Conservation (phyloP, 2,888 invertebrate species). For the Diadegma fenestrale region DNA sequence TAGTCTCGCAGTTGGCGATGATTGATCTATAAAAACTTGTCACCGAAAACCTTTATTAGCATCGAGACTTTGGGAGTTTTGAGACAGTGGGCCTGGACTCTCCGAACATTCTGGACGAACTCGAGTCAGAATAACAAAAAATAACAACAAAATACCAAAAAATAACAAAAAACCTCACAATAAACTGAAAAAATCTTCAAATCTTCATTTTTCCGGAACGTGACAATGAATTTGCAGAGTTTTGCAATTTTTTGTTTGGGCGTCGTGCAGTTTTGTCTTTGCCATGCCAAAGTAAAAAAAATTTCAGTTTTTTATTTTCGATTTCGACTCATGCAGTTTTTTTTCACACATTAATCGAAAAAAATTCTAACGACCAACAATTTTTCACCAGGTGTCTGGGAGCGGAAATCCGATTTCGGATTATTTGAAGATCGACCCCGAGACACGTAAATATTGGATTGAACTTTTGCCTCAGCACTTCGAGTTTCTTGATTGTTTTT, state of each 20-base stretch:
- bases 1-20: background rate
- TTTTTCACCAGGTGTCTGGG: background rate
- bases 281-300: conserved; percentile 12
- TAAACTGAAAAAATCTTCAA: too few relatives aligned
- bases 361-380: background rate
- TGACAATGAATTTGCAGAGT: background rate
- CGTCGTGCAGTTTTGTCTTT: background rate
- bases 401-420: background rate
- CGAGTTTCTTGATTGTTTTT: background rate
- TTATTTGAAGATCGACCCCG: background rate
- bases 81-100: background rate
- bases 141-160: too few relatives aligned
- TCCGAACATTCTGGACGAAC: background rate
- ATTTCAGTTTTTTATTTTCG: background rate
- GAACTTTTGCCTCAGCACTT: background rate
- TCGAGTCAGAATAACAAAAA: background rate
- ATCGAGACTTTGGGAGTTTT: background rate
- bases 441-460: background rate
- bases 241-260: conserved; percentile 18
- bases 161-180: background rate
- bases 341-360: background rate
- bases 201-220: background rate
- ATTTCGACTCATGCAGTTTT: background rate
- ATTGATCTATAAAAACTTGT: background rate
- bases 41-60: background rate